Base-by-base conservation (phyloP, 2,113 vertebrate genomes). In the Otolemur garnettii region DNA sequence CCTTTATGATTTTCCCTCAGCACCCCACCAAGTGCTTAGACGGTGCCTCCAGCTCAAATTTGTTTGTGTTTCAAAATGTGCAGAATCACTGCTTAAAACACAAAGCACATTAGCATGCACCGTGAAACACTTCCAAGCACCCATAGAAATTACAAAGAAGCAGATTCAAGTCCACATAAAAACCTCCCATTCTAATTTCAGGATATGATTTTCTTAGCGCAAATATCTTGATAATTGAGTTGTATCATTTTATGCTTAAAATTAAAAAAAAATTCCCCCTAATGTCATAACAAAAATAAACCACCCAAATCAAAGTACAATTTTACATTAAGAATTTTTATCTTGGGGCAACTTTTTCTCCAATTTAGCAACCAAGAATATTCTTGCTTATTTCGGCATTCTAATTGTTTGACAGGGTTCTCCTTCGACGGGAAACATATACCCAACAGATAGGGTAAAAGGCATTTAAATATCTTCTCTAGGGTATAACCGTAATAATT, bases 91-190 rank as follows among this genome's bases (percentile, higher is more conserved):
- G 9, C 64, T 95, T 72, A 98, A 95, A 97, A 97, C 96, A 96
- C 97, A 98, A 96, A 96, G 79, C 55, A 8, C 95, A 98, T 98
- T 98, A 98, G 97, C 96, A 97, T 87, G 96, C 97, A 97, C 42
- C 92, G 93, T 91, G 96, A 98, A 97, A 94, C 97, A 96, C 97
- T 98, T 98, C 98, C 97, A 88, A 98, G 97, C 97, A 97, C 97
- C 98, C 83, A 30, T 5, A 57, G 60, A 91, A 96, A 95, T 66
- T 24, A 92, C 45, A 90, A 94, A 97, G 86, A 96, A 59, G 95
- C 79, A 94, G 69, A 97, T 95, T 95, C 50, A 80, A 92, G 90
- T 95, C 92, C 92, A 96, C 81, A 96, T 95, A 94, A 94, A 98
- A 97, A 96, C 78, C 89, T 93, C 87, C 38, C 30, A 92, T 74